phyloP scores from a whole-genome alignment of 2,113 vertebrate genomes.

The Ammodytes marinus region DNA sequence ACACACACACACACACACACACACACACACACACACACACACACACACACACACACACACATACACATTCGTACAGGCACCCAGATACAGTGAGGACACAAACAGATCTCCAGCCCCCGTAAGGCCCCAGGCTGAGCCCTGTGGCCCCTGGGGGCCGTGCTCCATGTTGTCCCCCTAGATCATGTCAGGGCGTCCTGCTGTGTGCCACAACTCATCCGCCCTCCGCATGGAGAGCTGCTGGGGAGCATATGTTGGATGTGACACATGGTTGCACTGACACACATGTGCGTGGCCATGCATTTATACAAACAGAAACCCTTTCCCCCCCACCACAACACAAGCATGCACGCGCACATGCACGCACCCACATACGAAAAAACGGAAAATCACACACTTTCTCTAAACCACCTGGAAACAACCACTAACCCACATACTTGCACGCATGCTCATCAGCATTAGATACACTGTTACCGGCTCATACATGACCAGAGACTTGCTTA shows the following conservation, averaged over 20 bases:
- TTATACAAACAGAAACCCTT: constrained; percentile 42
- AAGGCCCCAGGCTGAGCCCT: constrained; percentile 39
- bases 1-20: too few species aligned
- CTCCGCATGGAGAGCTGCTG: constrained; percentile 52
- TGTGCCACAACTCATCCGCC: constrained; percentile 39
- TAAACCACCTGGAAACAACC: constrained; percentile 33
- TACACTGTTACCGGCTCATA: background rate
- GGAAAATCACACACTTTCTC: background rate
- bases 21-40: too few species aligned
- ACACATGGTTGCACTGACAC: constrained; percentile 71
- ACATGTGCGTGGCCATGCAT: constrained; percentile 31
- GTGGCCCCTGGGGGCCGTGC: constrained; percentile 20
- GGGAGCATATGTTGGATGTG: constrained; percentile 76
- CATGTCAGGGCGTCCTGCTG: constrained; percentile 68
- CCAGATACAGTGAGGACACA: constrained; percentile 30
- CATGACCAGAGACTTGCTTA: constrained; percentile 21
- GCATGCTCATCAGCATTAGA: constrained; percentile 8
- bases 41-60: too few species aligned
- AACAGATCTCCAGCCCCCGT: constrained; percentile 43
- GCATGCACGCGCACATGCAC: constrained; percentile 9
- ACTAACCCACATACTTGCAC: background rate
- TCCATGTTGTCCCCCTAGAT: constrained; percentile 74
- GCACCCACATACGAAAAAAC: background rate
- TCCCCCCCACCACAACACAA: constrained; percentile 13
- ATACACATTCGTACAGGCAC: too few species aligned